A percentile compares a stretch with the other conserved stretches of the same genome.
phyloP scores from a whole-genome alignment of 2,797 vertebrate species.

The Muscicapa comitata region DNA sequence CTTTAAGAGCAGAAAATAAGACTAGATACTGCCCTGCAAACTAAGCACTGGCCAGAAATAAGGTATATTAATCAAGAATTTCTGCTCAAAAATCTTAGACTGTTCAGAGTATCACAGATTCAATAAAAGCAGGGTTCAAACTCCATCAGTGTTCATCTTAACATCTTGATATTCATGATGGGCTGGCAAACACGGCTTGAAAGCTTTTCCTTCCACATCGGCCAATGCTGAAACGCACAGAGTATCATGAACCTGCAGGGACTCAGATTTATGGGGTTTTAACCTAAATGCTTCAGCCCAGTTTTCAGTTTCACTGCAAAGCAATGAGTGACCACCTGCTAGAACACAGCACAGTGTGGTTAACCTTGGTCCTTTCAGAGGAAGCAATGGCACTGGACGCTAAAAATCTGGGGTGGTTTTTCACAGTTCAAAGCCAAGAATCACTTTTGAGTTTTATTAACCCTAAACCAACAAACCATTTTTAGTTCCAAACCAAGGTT shows the following conservation, averaged over 20 bases:
- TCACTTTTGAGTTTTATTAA: not conserved
- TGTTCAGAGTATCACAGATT: not conserved
- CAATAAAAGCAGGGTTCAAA: not conserved
- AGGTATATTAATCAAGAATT: not conserved
- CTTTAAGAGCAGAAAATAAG: not conserved
- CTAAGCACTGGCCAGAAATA: not conserved
- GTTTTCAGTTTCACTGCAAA: not conserved
- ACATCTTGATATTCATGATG: fast-evolving
- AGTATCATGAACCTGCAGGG: not conserved
- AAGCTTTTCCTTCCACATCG: not conserved
- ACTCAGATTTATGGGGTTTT: not conserved
- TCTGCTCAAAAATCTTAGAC: fast-evolving
- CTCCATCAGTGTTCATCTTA: not conserved
- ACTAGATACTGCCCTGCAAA: not conserved
- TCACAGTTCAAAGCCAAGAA: not conserved
- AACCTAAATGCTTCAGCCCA: not conserved
- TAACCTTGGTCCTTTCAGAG: not conserved
- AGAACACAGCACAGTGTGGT: not conserved
- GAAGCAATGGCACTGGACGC: not conserved
- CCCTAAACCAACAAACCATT: not conserved
- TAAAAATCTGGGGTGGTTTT: not conserved
- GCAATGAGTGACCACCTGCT: not conserved
- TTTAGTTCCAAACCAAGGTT: not conserved
- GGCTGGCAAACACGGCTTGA: fast-evolving
- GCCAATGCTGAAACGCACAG: not conserved